Base-by-base conservation (phyloP, 2,113 vertebrate species). In the Thalassoma bifasciatum region DNA sequence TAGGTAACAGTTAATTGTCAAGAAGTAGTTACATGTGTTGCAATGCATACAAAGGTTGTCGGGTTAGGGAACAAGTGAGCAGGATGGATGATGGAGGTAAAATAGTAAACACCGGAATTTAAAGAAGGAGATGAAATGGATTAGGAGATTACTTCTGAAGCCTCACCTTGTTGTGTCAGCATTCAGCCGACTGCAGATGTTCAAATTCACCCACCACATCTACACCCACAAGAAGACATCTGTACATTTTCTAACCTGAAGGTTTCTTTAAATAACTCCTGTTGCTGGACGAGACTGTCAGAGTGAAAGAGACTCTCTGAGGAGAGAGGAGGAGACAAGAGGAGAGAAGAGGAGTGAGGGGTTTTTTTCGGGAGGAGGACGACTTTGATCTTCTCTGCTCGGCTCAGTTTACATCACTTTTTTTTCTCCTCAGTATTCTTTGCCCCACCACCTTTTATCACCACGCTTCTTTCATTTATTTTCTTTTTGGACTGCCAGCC, bases 1-100 rank as follows among this genome's bases (percentile, higher is more conserved):
- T 95, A 95, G 94, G 94, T 93, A 94, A 95, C 94, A 87, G 90
- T 94, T 95, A 95, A 94, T 95, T 94, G 93, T 93, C 93, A 93
- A 94, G 94, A 93, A 94, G 92, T 94, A 94, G 93, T 93, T 93
- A 92, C 90, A 93, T 94, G 92, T 93, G 92, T 93, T 93, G 91
- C 90, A 77, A 88, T 92, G 91, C 89, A 91, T 92, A 89, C 84
- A 51, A 84, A 86, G 90, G 86, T 91, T 91, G 93, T 89, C 86
- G 89, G 82, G 81, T 88, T 81, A 72, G 75, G 16, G 58, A 79
- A 76, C 36, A 60, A 82, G 72, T 79, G 69, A 69, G 79, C 30
- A 86, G 54, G 66, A 82, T 22, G 59, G 88, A 92, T 85, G 86
- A 50, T 24, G 37, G 91, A 24, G 63, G 61, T 47, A 72, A 68